Conservation (phyloP, 2,888 invertebrate species). For the Erynnis tages region DNA sequence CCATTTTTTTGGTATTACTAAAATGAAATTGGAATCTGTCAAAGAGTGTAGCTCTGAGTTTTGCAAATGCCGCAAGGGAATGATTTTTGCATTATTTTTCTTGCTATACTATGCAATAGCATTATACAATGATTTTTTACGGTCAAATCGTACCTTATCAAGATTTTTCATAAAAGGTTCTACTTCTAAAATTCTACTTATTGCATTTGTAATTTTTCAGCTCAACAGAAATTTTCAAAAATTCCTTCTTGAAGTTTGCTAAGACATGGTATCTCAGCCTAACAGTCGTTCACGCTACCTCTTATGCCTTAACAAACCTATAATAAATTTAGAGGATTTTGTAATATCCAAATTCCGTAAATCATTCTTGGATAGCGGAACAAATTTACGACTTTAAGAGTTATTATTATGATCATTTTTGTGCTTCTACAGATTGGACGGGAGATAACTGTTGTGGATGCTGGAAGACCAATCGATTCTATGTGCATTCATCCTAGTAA, state of each 20-base stretch:
- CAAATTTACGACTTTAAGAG: slow-evolving; percentile 25
- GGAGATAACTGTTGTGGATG: not conserved
- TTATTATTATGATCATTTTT: slow-evolving; percentile 22
- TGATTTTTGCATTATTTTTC: no score
- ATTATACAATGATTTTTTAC: no score
- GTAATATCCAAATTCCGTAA: slow-evolving; percentile 28
- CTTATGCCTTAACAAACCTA: not conserved
- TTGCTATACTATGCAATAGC: no score
- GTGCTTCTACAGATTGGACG: slow-evolving; percentile 1
- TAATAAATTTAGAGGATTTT: slow-evolving; percentile 28
- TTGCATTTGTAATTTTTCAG: not conserved
- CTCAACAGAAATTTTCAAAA: not conserved
- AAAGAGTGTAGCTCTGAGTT: no score
- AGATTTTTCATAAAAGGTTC: no score
- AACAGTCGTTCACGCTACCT: not conserved
- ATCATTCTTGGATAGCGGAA: slow-evolving; percentile 26
- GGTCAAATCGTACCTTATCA: no score
- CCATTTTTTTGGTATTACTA: no score
- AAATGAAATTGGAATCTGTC: no score
- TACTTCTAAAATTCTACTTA: no score
- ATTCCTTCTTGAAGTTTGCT: not conserved
- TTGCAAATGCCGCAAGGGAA: no score
- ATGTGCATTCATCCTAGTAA: not conserved
- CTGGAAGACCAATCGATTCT: not conserved
- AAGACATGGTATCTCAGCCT: not conserved